These are phyloP conservation scores for Lipophrys pholis DNA, from an alignment of 2,113 vertebrate species.

Conservation along the genomic window DNA sequence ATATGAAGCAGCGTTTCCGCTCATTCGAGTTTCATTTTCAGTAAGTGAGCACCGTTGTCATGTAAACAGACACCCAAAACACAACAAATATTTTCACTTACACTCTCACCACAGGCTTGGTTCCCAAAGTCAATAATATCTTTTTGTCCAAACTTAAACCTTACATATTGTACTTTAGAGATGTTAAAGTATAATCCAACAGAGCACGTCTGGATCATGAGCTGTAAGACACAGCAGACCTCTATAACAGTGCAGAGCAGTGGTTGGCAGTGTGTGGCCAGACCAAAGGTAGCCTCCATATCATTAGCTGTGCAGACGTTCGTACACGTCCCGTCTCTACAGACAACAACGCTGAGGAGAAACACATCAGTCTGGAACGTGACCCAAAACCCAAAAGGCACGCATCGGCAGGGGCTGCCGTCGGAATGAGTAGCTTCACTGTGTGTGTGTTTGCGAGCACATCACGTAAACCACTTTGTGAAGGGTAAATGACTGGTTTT, in stretches of 20 bases:
- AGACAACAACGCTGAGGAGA: constrained; percentile 49
- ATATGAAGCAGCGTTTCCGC: too few species aligned
- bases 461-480: constrained; percentile 59
- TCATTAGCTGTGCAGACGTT: constrained; percentile 61
- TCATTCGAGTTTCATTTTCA: too few species aligned
- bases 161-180: too few species aligned
- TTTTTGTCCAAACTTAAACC: too few species aligned
- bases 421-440: constrained; percentile 33
- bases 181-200: too few species aligned
- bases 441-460: constrained; percentile 39
- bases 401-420: constrained; percentile 42
- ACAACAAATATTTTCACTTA: too few species aligned
- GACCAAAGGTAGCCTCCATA: constrained; percentile 54
- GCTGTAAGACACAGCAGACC: neutral
- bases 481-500: constrained; percentile 74
- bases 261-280: constrained; percentile 54
- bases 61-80: too few species aligned
- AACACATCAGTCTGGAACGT: constrained; percentile 70
- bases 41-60: too few species aligned
- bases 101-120: too few species aligned
- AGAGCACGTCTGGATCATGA: neutral
- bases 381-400: constrained; percentile 67
- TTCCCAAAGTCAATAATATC: too few species aligned
- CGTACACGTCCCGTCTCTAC: constrained; percentile 60
- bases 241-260: neutral